phyloP scores from a whole-genome alignment of 2,888 invertebrate species.

The Polydrusus tereticollis region DNA sequence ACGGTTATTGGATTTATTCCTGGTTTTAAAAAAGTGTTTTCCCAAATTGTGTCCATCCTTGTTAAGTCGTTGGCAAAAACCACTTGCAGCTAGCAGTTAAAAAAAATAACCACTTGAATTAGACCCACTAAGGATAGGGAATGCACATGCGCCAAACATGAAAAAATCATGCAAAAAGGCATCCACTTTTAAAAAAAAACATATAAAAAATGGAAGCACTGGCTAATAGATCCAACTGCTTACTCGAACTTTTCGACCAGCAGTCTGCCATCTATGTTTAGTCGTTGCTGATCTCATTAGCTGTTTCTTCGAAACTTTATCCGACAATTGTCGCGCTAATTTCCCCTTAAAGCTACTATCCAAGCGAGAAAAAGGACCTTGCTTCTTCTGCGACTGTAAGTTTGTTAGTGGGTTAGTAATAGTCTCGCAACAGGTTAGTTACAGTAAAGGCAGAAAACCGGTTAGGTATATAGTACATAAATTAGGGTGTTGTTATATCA shows the following conservation, averaged over 20 bases:
- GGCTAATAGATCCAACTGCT: conserved; percentile 62
- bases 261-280: conserved; percentile 76
- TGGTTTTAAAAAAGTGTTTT: too few relatives aligned
- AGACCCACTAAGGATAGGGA: neutral
- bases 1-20: too few relatives aligned
- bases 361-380: conserved; percentile 76
- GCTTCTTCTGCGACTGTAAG: conserved; percentile 72
- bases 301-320: conserved; percentile 73
- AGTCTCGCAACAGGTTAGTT: neutral
- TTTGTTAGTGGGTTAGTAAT: conserved; percentile 46
- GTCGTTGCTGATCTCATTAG: conserved; percentile 63
- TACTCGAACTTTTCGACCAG: conserved; percentile 84
- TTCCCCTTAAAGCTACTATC: conserved; percentile 75
- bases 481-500: neutral
- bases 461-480: neutral
- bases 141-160: neutral
- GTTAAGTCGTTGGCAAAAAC: too few relatives aligned
- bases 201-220: neutral
- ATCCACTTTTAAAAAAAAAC: neutral
- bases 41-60: too few relatives aligned
- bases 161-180: neutral
- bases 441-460: neutral
- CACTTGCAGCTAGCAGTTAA: too few relatives aligned
- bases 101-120: neutral
- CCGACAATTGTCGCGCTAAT: conserved; percentile 75